These are phyloP conservation scores for Capricornis sumatraensis DNA, from an alignment of 2,113 vertebrate species.

Conservation along the genomic window DNA sequence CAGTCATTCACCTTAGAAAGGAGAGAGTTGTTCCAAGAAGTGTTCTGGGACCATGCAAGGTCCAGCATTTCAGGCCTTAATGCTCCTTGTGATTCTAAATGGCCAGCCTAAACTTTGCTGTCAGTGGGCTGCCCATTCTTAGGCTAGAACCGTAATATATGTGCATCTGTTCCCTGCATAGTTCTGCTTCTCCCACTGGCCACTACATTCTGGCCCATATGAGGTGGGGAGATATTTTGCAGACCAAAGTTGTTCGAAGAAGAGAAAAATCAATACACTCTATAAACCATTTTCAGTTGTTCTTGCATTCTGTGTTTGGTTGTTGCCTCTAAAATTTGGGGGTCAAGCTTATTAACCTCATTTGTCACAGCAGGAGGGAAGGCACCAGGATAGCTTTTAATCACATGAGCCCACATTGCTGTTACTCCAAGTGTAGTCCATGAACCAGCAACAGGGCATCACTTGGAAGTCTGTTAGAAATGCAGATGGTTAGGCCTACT, in stretches of 20 bases:
- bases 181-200: neutral
- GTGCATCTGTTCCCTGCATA: neutral
- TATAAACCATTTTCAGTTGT: neutral
- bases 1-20: neutral
- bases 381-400: neutral
- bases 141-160: neutral
- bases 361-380: neutral
- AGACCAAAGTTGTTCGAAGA: neutral
- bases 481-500: neutral
- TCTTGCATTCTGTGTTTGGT: neutral
- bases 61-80: neutral
- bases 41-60: neutral
- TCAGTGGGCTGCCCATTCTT: neutral
- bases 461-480: neutral
- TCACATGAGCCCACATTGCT: neutral
- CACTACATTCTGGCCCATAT: neutral
- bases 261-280: neutral
- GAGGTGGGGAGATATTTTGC: neutral
- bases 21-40: neutral
- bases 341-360: neutral
- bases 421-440: neutral
- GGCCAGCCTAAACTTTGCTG: neutral
- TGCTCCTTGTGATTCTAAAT: neutral
- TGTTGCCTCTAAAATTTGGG: neutral
- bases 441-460: neutral